Evolutionary conservation across 2,888 invertebrate genomes (phyloP), one percentile per base, ranked within the genome.

Genomic region (Bruchidius siliquastri): DNA sequence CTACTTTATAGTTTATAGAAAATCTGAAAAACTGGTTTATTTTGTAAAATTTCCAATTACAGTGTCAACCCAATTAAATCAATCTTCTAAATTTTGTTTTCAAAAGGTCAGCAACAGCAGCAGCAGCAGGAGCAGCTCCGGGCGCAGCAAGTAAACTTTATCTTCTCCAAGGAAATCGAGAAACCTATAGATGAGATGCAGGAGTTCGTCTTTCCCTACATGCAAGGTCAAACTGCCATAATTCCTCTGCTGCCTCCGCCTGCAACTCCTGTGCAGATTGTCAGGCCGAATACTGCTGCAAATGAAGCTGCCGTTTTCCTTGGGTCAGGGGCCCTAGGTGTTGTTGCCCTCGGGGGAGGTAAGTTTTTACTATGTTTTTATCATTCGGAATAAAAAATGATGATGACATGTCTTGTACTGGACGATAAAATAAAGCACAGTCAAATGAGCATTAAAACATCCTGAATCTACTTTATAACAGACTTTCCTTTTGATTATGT

Each of bases 301-400:
- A 68, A 22, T 10, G 22, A 8, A 22, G 81, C 83, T 30, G 83
- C 84, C 20, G 83, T 86, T 22, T 84, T 84, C 73, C 76, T 86
- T 21, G 80, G 86, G 26, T 85, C 85, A 0, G 86, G 86, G 66
- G 81, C 85, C 0, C 74, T 86, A 22, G 86, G 86, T n/a, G 84
- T 85, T n/a, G 78, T 84, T 0, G 74, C 79, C 71, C 80, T 86
- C 67, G 84, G 84, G 73, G 84, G 85, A 79, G 86, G 81, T 81
- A 74, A 74, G 74, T 72, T 72, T 30, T n/a, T 13, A 69, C 20
- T 8, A 10, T 66, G 6, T 66, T 71, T 49, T 30, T 71, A 4
- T 13, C 49, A 13, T 8, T 49, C n/a, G n/a, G n/a, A n/a, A n/a
- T n/a, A n/a, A 13, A 49, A 49, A 49, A 26, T 26, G 26, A 26